A percentile compares a stretch with the other conserved stretches of the same genome.
Evolutionary conservation across 2,888 invertebrate species (phyloP).

Genomic region (Pammene aurita): DNA sequence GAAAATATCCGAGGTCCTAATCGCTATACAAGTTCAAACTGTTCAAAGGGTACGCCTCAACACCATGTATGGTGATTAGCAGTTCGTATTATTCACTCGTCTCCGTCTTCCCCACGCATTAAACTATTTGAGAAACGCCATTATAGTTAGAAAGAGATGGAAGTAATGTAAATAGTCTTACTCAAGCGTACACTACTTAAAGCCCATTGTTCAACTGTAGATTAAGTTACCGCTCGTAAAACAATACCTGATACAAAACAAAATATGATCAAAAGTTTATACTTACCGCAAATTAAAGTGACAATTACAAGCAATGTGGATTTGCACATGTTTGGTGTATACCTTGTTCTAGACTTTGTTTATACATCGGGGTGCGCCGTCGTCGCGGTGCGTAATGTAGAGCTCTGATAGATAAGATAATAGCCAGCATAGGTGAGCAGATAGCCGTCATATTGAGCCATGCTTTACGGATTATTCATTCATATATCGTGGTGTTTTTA

Average conservation of each 20-base stretch:
- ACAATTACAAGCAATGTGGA: conserved; percentile 47
- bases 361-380: conserved; percentile 19
- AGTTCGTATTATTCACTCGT: no score
- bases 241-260: no score
- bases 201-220: no score
- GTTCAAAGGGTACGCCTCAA: no score
- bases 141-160: background rate
- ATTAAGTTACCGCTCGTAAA: no score
- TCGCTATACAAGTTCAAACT: no score
- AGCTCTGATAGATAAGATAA: conserved; percentile 36
- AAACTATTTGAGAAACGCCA: background rate
- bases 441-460: conserved; percentile 20
- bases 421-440: conserved; percentile 18
- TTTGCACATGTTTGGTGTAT: conserved; percentile 51
- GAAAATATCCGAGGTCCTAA: no score
- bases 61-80: no score
- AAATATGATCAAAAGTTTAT: conserved; percentile 25
- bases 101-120: no score
- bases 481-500: background rate
- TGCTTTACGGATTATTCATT: conserved; percentile 3
- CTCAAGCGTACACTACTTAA: background rate
- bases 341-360: conserved; percentile 21
- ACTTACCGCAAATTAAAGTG: conserved; percentile 59
- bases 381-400: conserved; percentile 28
- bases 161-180: background rate